Percentiles rank a stretch among this genome's conserved stretches.
These are phyloP conservation scores for Epirrita christyi DNA, from an alignment of 2,888 invertebrate species.

Conservation along the genomic window DNA sequence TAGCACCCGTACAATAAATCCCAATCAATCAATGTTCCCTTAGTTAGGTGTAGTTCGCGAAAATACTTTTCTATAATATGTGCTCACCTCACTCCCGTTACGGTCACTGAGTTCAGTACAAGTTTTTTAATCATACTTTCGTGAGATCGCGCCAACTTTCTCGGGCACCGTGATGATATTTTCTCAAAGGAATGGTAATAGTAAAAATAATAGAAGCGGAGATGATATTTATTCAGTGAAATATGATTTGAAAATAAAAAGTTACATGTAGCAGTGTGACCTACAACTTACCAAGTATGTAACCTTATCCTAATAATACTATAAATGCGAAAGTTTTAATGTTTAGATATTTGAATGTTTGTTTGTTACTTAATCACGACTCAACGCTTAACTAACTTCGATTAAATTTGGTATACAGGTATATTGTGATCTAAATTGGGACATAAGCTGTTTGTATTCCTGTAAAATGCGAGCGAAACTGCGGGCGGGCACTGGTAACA, in stretches of 20 bases:
- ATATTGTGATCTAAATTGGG: no score
- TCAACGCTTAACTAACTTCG: no score
- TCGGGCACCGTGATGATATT: slow-evolving; percentile 48
- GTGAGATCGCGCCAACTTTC: slow-evolving; percentile 54
- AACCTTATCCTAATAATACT: no score
- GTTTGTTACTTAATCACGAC: no score
- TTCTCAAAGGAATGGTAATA: slow-evolving; percentile 43
- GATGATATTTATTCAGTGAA: slow-evolving; percentile 25
- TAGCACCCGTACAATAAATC: slow-evolving; percentile 41
- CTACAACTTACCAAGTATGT: background rate
- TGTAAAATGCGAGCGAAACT: no score
- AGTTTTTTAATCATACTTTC: slow-evolving; percentile 64
- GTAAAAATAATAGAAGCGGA: slow-evolving; percentile 34
- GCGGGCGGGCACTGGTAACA: no score
- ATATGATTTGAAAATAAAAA: slow-evolving; percentile 1
- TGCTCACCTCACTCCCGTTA: slow-evolving; percentile 43
- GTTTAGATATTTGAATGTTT: no score
- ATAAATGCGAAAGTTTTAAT: no score
- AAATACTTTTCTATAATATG: slow-evolving; percentile 35
- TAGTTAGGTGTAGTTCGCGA: slow-evolving; percentile 33
- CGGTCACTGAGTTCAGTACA: slow-evolving; percentile 55
- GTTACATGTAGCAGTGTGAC: no score
- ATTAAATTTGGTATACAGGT: no score
- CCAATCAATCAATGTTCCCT: slow-evolving; percentile 53
- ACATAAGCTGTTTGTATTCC: no score